Evolutionary conservation across 2,797 vertebrate species (phyloP).

Genomic region (Erithacus rubecula): DNA sequence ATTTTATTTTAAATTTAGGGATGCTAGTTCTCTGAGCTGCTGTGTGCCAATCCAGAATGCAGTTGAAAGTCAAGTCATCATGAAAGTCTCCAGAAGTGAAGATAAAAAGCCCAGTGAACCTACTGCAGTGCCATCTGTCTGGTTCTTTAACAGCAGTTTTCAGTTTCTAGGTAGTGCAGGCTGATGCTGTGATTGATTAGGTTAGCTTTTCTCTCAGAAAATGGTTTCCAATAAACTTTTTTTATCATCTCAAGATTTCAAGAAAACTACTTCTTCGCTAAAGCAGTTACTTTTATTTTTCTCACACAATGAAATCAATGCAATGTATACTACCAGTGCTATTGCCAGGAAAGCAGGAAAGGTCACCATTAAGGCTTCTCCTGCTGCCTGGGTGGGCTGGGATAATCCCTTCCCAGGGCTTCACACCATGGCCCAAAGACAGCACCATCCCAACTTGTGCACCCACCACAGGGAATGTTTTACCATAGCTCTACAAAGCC

Average conservation of each 20-base stretch:
- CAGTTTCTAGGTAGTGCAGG: not conserved
- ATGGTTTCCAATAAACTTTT: not conserved
- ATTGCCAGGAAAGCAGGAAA: not conserved
- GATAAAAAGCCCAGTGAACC: not conserved
- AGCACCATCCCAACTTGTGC: fast-evolving
- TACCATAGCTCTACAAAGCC: not conserved
- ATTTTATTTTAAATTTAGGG: not conserved
- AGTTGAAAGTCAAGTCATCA: not conserved
- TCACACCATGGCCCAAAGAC: not conserved
- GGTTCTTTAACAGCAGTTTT: not conserved
- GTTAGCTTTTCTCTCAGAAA: not conserved
- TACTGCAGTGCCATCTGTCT: not conserved
- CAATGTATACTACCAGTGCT: not conserved
- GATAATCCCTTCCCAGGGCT: not conserved
- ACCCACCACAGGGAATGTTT: fast-evolving
- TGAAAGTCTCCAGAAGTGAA: not conserved
- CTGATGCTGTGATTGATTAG: not conserved
- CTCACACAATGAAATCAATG: not conserved
- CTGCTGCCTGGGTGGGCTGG: not conserved
- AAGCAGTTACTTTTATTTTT: not conserved
- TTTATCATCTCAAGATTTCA: not conserved
- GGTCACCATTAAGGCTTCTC: not conserved
- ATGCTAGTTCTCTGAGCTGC: not conserved
- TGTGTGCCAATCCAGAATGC: not conserved
- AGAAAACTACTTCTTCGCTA: not conserved